phyloP scores from a whole-genome alignment of 2,797 vertebrate species.

The Smutsia temminckii region DNA sequence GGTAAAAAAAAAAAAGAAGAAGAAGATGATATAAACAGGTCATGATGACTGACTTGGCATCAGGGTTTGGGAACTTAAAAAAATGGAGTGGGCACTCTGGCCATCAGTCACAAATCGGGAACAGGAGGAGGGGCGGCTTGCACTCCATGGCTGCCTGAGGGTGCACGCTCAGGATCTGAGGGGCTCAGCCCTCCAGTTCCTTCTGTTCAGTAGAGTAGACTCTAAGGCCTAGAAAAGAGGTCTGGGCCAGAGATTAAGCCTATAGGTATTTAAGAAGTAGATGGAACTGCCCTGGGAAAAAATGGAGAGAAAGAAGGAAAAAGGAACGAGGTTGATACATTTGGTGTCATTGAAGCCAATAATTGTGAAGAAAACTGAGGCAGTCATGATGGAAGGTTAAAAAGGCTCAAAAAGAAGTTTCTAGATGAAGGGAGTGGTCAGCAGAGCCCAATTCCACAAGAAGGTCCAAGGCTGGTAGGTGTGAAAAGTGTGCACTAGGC shows the following conservation, averaged over 20 bases:
- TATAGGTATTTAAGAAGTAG: not conserved
- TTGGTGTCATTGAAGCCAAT: not conserved
- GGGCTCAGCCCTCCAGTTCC: not conserved
- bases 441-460: not conserved
- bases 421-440: not conserved
- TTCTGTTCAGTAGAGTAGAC: not conserved
- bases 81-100: not conserved
- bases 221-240: not conserved
- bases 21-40: too few relatives aligned
- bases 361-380: not conserved
- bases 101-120: not conserved
- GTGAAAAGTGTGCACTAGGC: not conserved
- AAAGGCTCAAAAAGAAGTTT: not conserved
- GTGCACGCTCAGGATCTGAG: fast-evolving
- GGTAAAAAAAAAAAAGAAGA: not conserved
- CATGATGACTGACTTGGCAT: not conserved
- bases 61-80: not conserved
- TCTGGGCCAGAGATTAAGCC: not conserved
- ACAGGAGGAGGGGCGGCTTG: not conserved
- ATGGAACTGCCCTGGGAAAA: not conserved
- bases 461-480: not conserved
- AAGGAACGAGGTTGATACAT: not conserved
- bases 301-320: not conserved
- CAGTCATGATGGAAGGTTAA: not conserved
- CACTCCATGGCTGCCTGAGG: fast-evolving